Base-by-base conservation (phyloP, 2,113 vertebrate species). In the Ia io region DNA sequence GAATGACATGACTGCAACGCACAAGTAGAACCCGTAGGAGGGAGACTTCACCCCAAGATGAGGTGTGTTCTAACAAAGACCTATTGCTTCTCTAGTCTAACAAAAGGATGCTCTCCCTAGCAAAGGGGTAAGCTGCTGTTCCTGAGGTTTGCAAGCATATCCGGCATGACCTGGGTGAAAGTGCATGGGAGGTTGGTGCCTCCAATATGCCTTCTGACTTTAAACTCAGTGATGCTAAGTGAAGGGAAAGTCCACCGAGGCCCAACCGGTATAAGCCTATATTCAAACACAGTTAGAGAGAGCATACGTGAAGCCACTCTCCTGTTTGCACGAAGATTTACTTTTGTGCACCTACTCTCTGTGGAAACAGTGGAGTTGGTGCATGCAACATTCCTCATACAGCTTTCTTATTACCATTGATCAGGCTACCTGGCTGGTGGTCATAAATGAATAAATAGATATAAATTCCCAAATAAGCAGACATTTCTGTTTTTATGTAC, bases 361-460 rank as follows among this genome's bases (percentile, higher is more conserved):
- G 30, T 84, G 82, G 87, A 74, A 84, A 74, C 35, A 51, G 28
- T 40, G 67, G 37, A 77, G 70, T 42, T 44, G 30, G 92, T 5
- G 28, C 69, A 10, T 2, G 17, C 42, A 22, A 25, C 16, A 8
- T 53, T 83, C 30, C 70, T 88, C 53, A 70, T 61, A 95, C 94
- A 96, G 59, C 32, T 93, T 95, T 82, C 78, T 67, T 93, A 2
- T 74, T 94, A 85, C 61, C 76, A 88, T 93, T 90, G 71, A 94
- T 93, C 92, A 95, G 87, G 35, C 77, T 70, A 92, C 77, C 84
- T 78, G 76, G 67, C 71, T 89, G 53, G 23, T 77, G 82, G 84
- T 90, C 87, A 90, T 82, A 95, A 90, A 93, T 82, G 67, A 94
- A 93, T 93, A 93, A 94, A 63, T 71, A 93, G 89, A 84, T 85